A percentile compares a stretch with the other conserved stretches of the same genome.
Evolutionary conservation across 1,140 invertebrate genomes (phyloP).

Genomic region (Nasonia vitripennis): DNA sequence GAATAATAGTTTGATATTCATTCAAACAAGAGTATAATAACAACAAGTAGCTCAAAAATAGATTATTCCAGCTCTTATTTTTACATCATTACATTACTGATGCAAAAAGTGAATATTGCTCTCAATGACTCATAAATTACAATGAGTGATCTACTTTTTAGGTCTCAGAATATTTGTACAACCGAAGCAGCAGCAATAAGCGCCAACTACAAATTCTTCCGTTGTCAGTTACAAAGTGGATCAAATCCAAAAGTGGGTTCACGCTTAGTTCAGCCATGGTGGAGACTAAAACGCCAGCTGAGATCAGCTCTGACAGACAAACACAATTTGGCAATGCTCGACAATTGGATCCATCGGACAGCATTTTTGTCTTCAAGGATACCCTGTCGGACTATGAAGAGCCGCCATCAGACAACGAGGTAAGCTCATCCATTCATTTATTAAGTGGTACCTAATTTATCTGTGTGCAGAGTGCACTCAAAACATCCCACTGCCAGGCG

Average conservation of each 20-base stretch:
- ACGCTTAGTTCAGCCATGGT: constrained; percentile 60
- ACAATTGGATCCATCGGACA: constrained; percentile 66
- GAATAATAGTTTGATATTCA: too few relatives aligned
- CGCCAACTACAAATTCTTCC: background rate
- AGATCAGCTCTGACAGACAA: constrained; percentile 60
- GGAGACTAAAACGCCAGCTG: constrained; percentile 58
- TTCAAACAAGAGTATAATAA: too few relatives aligned
- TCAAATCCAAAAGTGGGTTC: background rate
- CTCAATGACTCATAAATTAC: background rate
- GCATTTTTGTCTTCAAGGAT: constrained; percentile 72
- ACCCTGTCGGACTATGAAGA: constrained; percentile 72
- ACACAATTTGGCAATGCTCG: constrained; percentile 72
- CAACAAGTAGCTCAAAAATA: too few relatives aligned
- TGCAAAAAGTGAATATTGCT: background rate
- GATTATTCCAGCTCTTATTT: background rate
- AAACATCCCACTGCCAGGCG: background rate
- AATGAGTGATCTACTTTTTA: background rate
- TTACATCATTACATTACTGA: too few relatives aligned
- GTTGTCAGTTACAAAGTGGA: constrained; percentile 36
- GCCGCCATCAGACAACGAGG: constrained; percentile 68
- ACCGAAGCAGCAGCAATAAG: background rate
- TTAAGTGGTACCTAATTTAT: constrained; percentile 22
- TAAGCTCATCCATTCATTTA: constrained; percentile 55
- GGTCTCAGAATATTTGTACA: background rate
- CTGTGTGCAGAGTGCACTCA: background rate